phyloP scores from a whole-genome alignment of 1,140 invertebrate species.

The Meloidogyne chitwoodi region DNA sequence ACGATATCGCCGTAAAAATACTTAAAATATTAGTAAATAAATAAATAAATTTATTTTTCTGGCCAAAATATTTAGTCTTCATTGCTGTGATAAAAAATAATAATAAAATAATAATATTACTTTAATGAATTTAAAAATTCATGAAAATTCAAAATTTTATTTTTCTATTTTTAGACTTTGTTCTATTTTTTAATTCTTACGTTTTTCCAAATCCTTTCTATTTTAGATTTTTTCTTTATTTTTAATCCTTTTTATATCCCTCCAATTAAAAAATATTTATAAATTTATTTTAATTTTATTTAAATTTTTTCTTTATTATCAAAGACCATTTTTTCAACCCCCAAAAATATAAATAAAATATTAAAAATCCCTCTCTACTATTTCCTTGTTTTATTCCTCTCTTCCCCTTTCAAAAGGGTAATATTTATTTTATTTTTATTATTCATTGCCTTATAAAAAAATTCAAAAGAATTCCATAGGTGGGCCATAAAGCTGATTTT shows the following conservation, averaged over 20 bases:
- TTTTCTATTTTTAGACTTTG: too few relatives aligned
- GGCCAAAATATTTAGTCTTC: not conserved
- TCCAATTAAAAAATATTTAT: too few relatives aligned
- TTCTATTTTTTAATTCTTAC: too few relatives aligned
- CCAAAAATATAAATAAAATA: too few relatives aligned
- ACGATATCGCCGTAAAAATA: not conserved
- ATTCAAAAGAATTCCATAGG: not conserved
- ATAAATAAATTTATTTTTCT: not conserved
- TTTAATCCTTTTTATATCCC: not conserved
- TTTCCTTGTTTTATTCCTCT: not conserved
- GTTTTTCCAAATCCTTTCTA: not conserved
- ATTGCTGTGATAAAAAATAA: too few relatives aligned
- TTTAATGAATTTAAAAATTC: too few relatives aligned
- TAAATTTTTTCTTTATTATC: too few relatives aligned
- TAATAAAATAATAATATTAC: too few relatives aligned
- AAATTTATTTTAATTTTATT: too few relatives aligned
- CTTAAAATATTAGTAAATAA: not conserved
- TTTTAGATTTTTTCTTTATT: not conserved
- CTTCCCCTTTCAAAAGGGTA: not conserved
- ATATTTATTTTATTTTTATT: not conserved
- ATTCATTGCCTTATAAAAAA: not conserved
- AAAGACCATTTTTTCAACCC: too few relatives aligned
- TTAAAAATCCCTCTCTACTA: too few relatives aligned
- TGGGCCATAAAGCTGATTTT: not conserved
- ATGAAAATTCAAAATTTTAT: too few relatives aligned